phyloP scores from a whole-genome alignment of 2,113 vertebrate species.

The Rhizomys pruinosus region DNA sequence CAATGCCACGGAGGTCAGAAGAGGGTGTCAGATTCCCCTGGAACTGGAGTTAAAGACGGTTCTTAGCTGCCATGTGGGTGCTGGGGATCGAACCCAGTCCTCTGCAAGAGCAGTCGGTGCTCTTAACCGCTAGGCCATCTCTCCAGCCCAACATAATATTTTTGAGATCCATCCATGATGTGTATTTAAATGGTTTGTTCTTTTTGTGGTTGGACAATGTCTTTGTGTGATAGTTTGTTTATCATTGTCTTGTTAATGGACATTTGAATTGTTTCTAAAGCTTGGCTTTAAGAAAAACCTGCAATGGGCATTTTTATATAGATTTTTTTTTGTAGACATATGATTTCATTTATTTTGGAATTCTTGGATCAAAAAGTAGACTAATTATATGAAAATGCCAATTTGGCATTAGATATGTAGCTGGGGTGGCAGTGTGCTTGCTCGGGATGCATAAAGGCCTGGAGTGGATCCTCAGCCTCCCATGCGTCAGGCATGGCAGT shows the following conservation, averaged over 20 bases:
- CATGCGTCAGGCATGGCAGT: background rate
- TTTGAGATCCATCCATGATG: background rate
- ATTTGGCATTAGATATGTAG: background rate
- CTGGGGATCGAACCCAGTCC: no score
- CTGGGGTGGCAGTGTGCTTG: background rate
- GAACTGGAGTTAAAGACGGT: no score
- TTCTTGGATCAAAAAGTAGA: background rate
- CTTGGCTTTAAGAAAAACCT: background rate
- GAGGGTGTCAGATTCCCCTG: no score
- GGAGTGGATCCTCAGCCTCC: no score
- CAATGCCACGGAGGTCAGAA: no score
- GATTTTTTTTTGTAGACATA: background rate
- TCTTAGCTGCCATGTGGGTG: no score
- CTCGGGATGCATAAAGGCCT: background rate
- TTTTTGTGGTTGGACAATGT: constrained; percentile 7
- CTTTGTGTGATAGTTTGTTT: background rate
- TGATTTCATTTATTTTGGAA: constrained; percentile 40
- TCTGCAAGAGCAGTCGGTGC: no score
- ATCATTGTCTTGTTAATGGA: background rate
- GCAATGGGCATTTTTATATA: background rate
- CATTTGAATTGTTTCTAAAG: constrained; percentile 1
- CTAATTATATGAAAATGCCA: constrained; percentile 28
- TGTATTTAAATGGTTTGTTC: background rate
- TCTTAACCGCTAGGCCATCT: no score
- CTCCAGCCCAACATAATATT: no score